phyloP scores from a whole-genome alignment of 1,140 invertebrate genomes.

The Trinorchestia longiramus region DNA sequence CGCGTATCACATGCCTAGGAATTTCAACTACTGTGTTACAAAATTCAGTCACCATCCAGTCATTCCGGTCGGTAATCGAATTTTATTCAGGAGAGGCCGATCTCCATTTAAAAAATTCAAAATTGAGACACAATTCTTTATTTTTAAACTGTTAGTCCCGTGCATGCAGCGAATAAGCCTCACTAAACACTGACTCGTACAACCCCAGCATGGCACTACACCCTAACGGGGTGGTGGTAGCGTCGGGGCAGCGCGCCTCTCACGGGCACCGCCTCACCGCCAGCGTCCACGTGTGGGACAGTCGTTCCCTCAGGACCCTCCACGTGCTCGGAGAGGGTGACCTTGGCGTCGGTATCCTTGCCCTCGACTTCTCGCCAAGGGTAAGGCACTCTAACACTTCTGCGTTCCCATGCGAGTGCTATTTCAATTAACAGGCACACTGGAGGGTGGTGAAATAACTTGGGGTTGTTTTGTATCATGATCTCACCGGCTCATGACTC shows the following conservation, averaged over 20 bases:
- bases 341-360: conserved; percentile 89
- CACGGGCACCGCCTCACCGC: conserved; percentile 82
- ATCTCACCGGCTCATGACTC: too few relatives aligned
- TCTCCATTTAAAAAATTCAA: too few relatives aligned
- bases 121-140: too few relatives aligned
- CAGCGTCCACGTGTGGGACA: conserved; percentile 94
- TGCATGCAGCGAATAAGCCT: too few relatives aligned
- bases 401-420: neutral
- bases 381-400: conserved; percentile 4
- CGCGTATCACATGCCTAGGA: neutral
- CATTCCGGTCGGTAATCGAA: too few relatives aligned
- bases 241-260: conserved; percentile 88
- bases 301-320: conserved; percentile 88
- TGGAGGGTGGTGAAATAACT: too few relatives aligned
- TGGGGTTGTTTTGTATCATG: too few relatives aligned
- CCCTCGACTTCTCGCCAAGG: conserved; percentile 86
- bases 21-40: too few relatives aligned
- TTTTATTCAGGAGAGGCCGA: too few relatives aligned
- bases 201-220: conserved; percentile 84
- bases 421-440: too few relatives aligned
- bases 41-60: too few relatives aligned
- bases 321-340: conserved; percentile 93
- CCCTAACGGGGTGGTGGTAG: conserved; percentile 89
- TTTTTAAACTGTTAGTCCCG: too few relatives aligned
- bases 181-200: neutral